Evolutionary conservation across 2,113 vertebrate species (phyloP).

Genomic region (Cephalopterus ornatus): DNA sequence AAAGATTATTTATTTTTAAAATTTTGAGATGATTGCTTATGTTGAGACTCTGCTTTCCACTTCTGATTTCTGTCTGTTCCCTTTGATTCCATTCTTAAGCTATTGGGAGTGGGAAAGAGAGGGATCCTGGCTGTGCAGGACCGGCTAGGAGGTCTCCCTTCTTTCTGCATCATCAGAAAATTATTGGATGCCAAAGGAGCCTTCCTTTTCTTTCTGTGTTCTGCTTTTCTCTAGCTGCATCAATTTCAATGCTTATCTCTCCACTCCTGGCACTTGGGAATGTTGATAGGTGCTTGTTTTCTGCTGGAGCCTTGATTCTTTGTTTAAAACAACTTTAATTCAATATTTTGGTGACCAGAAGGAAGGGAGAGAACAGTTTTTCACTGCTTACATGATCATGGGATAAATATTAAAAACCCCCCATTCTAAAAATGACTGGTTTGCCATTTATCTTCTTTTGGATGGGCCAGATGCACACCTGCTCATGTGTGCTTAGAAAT

Average conservation of each 20-base stretch:
- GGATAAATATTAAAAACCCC: not conserved
- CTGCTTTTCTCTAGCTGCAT: not conserved
- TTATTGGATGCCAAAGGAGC: not conserved
- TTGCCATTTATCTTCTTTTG: not conserved
- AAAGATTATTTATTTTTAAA: not conserved
- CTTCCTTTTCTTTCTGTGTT: not conserved
- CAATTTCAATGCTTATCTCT: constrained; percentile 4
- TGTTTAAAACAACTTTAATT: not conserved
- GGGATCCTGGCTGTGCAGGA: not conserved
- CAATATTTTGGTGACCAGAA: constrained; percentile 17
- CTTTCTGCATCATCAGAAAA: not conserved
- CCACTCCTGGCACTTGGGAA: not conserved
- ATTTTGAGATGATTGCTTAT: not conserved
- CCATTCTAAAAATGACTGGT: not conserved
- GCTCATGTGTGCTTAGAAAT: not conserved
- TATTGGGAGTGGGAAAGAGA: not conserved
- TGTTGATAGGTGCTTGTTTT: constrained; percentile 13
- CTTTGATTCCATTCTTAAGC: not conserved
- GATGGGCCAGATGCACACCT: not conserved
- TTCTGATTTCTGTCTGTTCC: not conserved
- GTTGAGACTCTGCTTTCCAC: not conserved
- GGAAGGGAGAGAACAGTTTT: not conserved
- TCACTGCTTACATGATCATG: not conserved
- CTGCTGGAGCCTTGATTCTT: constrained; percentile 6
- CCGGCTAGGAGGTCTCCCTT: not conserved